Evolutionary conservation across 2,888 invertebrate genomes (phyloP).

Genomic region (Polydrusus tereticollis): DNA sequence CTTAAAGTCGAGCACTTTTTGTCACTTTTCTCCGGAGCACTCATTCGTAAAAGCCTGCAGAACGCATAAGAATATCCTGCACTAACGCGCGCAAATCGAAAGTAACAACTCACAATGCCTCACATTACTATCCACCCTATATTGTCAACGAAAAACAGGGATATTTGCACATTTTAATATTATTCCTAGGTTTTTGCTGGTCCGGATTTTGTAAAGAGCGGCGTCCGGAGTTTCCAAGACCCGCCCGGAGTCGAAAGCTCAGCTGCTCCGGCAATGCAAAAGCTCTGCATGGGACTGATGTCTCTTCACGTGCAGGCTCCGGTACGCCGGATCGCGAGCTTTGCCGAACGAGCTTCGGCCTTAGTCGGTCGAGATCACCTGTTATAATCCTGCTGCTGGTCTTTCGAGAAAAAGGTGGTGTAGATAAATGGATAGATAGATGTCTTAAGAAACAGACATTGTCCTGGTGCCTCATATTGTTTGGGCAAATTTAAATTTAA

Average conservation of each 20-base stretch:
- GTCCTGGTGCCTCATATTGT: too few species aligned
- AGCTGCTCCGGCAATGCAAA: conserved; percentile 48
- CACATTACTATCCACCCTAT: neutral
- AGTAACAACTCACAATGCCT: neutral
- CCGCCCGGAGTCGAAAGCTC: conserved; percentile 49
- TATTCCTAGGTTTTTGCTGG: conserved; percentile 15
- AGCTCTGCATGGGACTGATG: conserved; percentile 58
- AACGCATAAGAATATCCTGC: neutral
- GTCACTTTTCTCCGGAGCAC: neutral
- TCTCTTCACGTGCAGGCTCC: conserved; percentile 59
- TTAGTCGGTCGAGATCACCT: conserved; percentile 58
- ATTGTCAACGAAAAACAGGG: conserved; percentile 12
- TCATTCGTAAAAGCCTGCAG: too few species aligned
- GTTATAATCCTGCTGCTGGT: conserved; percentile 55
- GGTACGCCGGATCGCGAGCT: conserved; percentile 57
- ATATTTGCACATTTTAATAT: conserved; percentile 5
- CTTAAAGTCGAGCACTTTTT: conserved; percentile 8
- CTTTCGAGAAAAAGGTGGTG: conserved; percentile 18
- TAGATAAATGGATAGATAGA: too few species aligned
- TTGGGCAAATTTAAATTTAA: too few species aligned
- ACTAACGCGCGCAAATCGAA: conserved; percentile 20
- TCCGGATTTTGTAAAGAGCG: conserved; percentile 39
- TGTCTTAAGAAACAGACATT: too few species aligned
- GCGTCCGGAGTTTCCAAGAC: conserved; percentile 42
- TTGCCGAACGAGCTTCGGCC: conserved; percentile 53